Percentiles rank a stretch among this genome's conserved stretches.
Conservation (phyloP, 2,113 vertebrate genomes). For the Grammomys dolichurus region DNA sequence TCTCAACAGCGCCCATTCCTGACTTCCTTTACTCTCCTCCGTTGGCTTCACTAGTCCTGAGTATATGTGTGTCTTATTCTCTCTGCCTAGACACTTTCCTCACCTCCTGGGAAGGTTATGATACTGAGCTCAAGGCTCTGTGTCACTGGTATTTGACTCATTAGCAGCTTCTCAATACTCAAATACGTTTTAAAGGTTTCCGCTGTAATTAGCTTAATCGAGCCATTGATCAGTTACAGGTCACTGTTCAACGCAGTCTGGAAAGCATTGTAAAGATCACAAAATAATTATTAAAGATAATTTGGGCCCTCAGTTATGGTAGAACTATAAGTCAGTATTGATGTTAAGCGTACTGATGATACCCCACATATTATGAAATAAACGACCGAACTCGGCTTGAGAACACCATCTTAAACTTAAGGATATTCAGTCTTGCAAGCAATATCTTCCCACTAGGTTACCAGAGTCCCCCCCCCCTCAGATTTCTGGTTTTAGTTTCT, state of each 20-base stretch:
- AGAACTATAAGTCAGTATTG: not conserved
- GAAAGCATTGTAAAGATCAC: not conserved
- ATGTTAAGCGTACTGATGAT: not conserved
- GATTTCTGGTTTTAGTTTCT: not conserved
- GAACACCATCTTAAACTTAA: not conserved
- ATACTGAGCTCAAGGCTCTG: not conserved
- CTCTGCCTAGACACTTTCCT: not conserved
- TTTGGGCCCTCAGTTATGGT: not conserved
- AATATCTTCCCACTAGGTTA: not conserved
- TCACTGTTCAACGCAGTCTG: not conserved
- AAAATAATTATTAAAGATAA: slow-evolving; percentile 30
- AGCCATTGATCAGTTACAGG: not conserved
- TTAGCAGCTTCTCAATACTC: not conserved
- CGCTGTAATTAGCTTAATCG: not conserved
- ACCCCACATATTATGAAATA: not conserved
- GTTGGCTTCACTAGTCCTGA: not conserved
- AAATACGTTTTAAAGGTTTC: slow-evolving; percentile 14
- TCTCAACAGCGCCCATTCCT: not conserved
- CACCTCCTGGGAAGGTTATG: not conserved
- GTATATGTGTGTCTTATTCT: not conserved
- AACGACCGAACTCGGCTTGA: not conserved
- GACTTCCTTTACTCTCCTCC: not conserved
- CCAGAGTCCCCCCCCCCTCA: not conserved
- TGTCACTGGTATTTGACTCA: not conserved
- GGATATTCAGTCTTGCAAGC: not conserved